phyloP scores from a whole-genome alignment of 2,888 invertebrate genomes.

The Entomobrya multifasciata region DNA sequence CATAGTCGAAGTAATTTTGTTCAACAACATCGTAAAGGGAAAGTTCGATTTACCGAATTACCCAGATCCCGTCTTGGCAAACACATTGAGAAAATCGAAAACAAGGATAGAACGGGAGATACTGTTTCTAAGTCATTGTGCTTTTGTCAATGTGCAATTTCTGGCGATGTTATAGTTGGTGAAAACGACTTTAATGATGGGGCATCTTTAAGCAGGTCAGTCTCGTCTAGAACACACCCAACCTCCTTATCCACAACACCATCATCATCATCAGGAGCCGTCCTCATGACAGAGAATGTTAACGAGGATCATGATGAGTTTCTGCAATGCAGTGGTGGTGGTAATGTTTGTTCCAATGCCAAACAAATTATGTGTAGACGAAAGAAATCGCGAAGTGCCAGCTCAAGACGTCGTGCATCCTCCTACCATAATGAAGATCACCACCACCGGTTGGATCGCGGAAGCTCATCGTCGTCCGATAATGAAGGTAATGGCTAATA shows the following conservation, averaged over 20 bases:
- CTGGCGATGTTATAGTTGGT: not conserved
- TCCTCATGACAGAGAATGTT: constrained; percentile 32
- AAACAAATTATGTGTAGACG: constrained; percentile 23
- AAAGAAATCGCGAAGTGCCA: constrained; percentile 57
- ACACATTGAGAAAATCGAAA: constrained; percentile 62
- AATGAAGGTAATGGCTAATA: constrained; percentile 57
- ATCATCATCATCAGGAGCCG: not conserved
- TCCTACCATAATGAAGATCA: constrained; percentile 41
- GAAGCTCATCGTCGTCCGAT: constrained; percentile 59
- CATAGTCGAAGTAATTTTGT: constrained; percentile 16
- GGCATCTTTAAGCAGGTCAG: constrained; percentile 56
- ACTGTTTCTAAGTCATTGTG: constrained; percentile 58
- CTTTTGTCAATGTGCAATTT: constrained; percentile 43
- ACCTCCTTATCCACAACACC: not conserved
- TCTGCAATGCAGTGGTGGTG: constrained; percentile 29
- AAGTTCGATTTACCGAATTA: constrained; percentile 67
- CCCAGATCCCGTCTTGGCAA: constrained; percentile 70
- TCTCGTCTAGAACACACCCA: not conserved
- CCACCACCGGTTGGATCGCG: constrained; percentile 29
- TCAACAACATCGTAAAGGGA: constrained; percentile 37
- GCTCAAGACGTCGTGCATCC: constrained; percentile 41
- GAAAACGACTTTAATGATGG: constrained; percentile 15
- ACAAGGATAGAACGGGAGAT: constrained; percentile 21
- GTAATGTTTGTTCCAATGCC: constrained; percentile 15
- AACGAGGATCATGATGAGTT: constrained; percentile 17